A percentile compares a stretch with the other conserved stretches of the same genome.
Evolutionary conservation across 2,113 vertebrate species (phyloP).

Genomic region (Sander lucioperca): DNA sequence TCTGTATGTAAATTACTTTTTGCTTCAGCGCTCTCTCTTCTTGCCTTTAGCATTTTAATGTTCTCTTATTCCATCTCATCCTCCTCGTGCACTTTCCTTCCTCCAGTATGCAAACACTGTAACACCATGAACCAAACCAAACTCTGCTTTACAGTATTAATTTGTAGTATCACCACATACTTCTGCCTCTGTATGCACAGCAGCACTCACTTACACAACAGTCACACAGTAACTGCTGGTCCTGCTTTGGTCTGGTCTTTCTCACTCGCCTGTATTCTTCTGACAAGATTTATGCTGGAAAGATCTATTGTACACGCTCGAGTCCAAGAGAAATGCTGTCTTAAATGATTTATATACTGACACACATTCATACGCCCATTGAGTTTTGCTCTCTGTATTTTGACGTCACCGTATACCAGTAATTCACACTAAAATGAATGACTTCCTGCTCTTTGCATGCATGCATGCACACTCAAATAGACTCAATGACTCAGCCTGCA

Average conservation of each 20-base stretch:
- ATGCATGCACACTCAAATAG: not conserved
- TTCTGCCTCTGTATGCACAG: conserved; percentile 28
- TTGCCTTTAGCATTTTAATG: conserved; percentile 26
- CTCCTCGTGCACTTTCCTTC: not conserved
- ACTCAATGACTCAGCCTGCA: conserved; percentile 44
- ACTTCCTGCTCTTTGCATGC: conserved; percentile 34
- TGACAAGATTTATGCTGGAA: conserved; percentile 2
- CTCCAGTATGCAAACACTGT: not conserved
- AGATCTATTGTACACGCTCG: not conserved
- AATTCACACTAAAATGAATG: conserved; percentile 45
- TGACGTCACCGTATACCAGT: conserved; percentile 45
- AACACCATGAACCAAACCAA: not conserved
- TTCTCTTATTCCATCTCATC: not conserved
- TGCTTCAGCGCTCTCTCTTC: not conserved
- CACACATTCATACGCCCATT: conserved; percentile 1
- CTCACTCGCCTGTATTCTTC: not conserved
- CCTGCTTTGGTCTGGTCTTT: not conserved
- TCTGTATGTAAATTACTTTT: conserved; percentile 15
- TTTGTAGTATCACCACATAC: not conserved
- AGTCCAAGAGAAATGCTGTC: not conserved
- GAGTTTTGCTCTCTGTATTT: conserved; percentile 7
- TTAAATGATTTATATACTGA: conserved; percentile 20
- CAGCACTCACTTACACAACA: conserved; percentile 42
- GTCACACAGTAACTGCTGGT: not conserved
- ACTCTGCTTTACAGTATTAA: not conserved